phyloP scores from a whole-genome alignment of 1,140 invertebrate species.

The Saccostrea echinata region DNA sequence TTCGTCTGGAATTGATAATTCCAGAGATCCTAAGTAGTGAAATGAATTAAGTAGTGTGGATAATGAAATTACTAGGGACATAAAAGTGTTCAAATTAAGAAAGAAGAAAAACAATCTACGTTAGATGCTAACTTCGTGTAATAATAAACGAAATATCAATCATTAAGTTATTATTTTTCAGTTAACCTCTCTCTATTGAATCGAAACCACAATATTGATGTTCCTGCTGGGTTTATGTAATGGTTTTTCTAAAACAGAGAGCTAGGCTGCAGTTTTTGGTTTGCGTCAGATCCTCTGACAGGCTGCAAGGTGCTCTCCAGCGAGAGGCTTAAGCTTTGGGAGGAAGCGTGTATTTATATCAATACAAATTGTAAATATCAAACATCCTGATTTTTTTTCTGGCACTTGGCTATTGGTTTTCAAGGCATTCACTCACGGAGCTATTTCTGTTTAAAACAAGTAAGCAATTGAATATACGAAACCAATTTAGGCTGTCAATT shows the following conservation, averaged over 20 bases:
- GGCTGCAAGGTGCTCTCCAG: background rate
- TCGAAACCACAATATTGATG: background rate
- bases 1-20: background rate
- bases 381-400: background rate
- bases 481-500: background rate
- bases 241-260: background rate
- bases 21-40: background rate
- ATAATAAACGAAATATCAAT: no score
- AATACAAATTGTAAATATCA: conserved; percentile 38
- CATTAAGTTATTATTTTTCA: background rate
- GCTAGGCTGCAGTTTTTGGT: background rate
- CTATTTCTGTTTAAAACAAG: conserved; percentile 15
- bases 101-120: background rate
- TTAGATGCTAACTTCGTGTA: no score
- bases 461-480: background rate
- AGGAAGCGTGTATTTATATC: conserved; percentile 33
- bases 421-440: background rate
- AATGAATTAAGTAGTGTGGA: background rate
- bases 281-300: conserved; percentile 2
- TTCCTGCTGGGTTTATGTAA: background rate
- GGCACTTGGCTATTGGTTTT: conserved; percentile 12
- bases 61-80: background rate
- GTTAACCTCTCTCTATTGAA: background rate
- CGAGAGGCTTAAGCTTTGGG: background rate
- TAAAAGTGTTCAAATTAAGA: background rate